Evolutionary conservation across 2,113 vertebrate genomes (phyloP).

Genomic region (Hemichromis elongatus): DNA sequence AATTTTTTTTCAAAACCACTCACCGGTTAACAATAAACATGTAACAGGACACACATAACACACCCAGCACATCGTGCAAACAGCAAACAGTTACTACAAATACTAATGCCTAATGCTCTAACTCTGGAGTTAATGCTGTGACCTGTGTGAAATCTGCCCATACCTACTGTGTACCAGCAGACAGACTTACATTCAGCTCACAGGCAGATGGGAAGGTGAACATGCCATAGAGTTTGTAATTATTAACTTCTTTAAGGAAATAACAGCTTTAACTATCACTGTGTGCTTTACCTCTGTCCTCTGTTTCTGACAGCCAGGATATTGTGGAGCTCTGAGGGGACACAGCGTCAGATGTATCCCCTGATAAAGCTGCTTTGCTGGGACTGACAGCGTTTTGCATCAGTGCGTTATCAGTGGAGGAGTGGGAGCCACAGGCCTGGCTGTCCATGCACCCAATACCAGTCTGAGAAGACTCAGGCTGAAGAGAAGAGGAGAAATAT

Average conservation of each 20-base stretch:
- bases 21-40: not conserved
- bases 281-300: slow-evolving; percentile 22
- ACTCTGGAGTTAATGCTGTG: not conserved
- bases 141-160: not conserved
- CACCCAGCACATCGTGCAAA: not conserved
- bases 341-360: not conserved
- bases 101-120: not conserved
- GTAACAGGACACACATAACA: not conserved
- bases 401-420: slow-evolving; percentile 77
- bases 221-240: not conserved
- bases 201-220: not conserved
- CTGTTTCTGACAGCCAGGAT: slow-evolving; percentile 22
- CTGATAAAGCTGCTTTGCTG: not conserved
- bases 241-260: not conserved
- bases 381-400: slow-evolving; percentile 70
- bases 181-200: not conserved
- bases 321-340: not conserved
- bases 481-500: not conserved
- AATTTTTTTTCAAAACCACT: too few species aligned
- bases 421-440: slow-evolving; percentile 59
- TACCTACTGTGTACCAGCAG: not conserved
- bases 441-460: slow-evolving; percentile 54
- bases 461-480: slow-evolving; percentile 28
- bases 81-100: not conserved
- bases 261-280: not conserved